These are phyloP conservation scores for Drosophila sturtevanti DNA, from an alignment of 1,140 invertebrate genomes.

Conservation along the genomic window DNA sequence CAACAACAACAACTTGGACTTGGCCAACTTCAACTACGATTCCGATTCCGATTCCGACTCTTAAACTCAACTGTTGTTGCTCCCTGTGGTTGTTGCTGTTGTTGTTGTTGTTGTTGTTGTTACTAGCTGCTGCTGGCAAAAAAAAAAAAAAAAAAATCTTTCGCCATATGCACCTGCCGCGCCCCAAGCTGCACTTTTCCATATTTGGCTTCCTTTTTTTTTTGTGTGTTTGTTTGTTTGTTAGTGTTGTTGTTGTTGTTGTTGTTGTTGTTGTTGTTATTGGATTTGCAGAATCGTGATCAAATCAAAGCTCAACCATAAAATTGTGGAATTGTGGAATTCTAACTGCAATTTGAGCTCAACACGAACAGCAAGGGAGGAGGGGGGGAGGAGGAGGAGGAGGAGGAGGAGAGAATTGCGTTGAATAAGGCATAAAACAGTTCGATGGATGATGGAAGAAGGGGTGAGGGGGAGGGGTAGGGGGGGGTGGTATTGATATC, in stretches of 20 bases:
- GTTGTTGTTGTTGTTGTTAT: conserved; percentile 11
- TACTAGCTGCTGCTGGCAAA: background rate
- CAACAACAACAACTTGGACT: too few species aligned
- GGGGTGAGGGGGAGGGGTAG: background rate
- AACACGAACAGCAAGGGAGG: conserved; percentile 55
- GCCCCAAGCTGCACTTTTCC: conserved; percentile 41
- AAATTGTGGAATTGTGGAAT: conserved; percentile 68
- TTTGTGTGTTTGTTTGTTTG: conserved; percentile 23
- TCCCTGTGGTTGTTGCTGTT: too few species aligned
- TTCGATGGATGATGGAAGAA: too few species aligned
- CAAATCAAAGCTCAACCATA: conserved; percentile 69
- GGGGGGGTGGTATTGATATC: background rate
- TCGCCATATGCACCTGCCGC: conserved; percentile 57
- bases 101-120: too few species aligned
- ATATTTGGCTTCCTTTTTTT: conserved; percentile 33
- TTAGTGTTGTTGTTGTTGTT: conserved; percentile 11
- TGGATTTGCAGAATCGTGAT: conserved; percentile 55
- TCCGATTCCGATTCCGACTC: background rate
- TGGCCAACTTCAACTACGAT: background rate
- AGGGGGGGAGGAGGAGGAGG: background rate
- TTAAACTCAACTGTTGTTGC: background rate
- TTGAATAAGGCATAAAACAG: too few species aligned
- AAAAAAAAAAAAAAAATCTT: conserved; percentile 21
- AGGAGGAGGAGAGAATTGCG: too few species aligned
- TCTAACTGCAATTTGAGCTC: conserved; percentile 65